Base-by-base conservation (phyloP, 2,888 invertebrate species). In the Nebria brevicollis region DNA sequence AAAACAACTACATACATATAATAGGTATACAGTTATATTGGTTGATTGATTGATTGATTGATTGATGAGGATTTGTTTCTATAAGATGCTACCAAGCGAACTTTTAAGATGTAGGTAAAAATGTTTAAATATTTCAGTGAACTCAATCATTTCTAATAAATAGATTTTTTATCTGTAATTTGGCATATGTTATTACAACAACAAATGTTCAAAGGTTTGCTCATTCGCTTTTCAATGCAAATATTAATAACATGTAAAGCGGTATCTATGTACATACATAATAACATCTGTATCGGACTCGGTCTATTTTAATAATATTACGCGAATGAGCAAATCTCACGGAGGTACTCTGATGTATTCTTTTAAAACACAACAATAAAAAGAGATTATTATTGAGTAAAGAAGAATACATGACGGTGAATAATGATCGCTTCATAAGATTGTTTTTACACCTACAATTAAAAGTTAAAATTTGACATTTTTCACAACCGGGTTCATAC, bases 401-500 rank as follows among this genome's bases (percentile, higher is more conserved):
- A 34, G 20, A 34, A 34, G 34, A 34, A 34, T 34, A 34, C 34
- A 34, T 34, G 34, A 34, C 34, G 1, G 34, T 34, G 20, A 70
- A 70, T 70, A 41, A 73, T 73, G n/a, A 72, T 43, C 42, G 13
- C 43, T 42, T 77, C 81, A 81, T 81, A 81, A 81, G 81, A 81
- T 72, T 81, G n/a, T 66, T 77, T 72, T 76, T 81, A 72, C 13
- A 54, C 72, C 25, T 81, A 77, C 41, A 72, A 72, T 72, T 81
- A 77, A 20, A 20, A 20, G 34, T 79, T 79, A 80, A 81, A 76
- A 81, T 76, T 81, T 72, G 81, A 75, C 72, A 26, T 34, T 77
- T 15, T 81, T 81, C 81, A 81, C 81, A 81, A 81, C 81, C 81
- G 77, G 80, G 75, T 72, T 81, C 75, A 74, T 75, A 80, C 26